Evolutionary conservation across 1,140 invertebrate species (phyloP), one percentile per base, ranked within the genome.

Genomic region (Arion vulgaris): DNA sequence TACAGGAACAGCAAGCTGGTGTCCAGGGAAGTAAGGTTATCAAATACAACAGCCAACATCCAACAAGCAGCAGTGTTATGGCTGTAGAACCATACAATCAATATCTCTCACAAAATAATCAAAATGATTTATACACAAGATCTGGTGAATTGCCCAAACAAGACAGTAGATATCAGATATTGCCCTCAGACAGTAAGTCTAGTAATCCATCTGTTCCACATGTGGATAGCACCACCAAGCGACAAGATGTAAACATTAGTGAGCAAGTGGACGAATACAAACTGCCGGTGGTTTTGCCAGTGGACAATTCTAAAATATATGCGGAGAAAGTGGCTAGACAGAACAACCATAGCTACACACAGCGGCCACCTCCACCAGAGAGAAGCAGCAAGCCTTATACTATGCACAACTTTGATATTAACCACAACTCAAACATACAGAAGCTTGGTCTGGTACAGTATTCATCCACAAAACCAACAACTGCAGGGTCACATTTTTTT

Each of bases 131-230:
- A 26, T 89, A 90, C 83, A 85, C 88, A 19, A 85, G 91, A 82
- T 49, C 32, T 38, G 94, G 94, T 86, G 90, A 90, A 4, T 92
- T 95, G n/a, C 96, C 95, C 86, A 98, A 97, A 92, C 96, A 95
- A 73, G 96, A 98, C 91, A 96, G 96, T 0, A 98, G 98, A 92
- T 98, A 98, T 93, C 97, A 98, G 93, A 97, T 96, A 32, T 93
- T 98, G 90, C 97, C 97, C 71, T 76, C 86, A 53, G 88, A 86
- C 82, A 85, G 85, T 32, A 90, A 97, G 92, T 96, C 96, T 76
- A 81, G 87, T 49, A 53, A 71, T 32, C 69, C 85, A 0, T 86
- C 84, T n/a, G 87, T 89, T 38, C n/a, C 19, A 51, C 34, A 23
- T 26, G n/a, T 41, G 62, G 38, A 45, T 49, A 9, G 36, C 41